These are phyloP conservation scores for Podargus strigoides DNA, from an alignment of 2,797 vertebrate genomes.

Conservation along the genomic window DNA sequence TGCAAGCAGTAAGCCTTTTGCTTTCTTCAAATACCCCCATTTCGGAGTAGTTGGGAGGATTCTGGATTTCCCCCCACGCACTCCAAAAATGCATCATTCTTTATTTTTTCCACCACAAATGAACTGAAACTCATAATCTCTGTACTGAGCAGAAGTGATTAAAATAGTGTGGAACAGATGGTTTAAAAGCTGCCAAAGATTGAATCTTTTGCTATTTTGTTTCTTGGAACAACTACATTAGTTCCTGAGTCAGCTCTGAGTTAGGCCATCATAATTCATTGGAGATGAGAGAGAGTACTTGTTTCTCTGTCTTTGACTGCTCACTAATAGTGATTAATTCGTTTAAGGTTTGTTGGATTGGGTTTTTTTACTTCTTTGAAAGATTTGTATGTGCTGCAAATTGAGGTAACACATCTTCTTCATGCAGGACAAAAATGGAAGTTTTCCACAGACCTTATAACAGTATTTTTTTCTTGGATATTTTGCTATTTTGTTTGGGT, in stretches of 20 bases:
- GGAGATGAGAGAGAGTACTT: neutral
- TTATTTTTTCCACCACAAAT: constrained; percentile 47
- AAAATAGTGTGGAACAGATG: constrained; percentile 58
- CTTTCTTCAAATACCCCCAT: neutral
- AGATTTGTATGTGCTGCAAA: neutral
- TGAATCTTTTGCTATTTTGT: constrained; percentile 38
- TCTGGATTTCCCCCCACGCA: neutral
- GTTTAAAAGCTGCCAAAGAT: constrained; percentile 47
- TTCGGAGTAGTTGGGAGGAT: neutral
- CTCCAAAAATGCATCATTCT: constrained; percentile 18
- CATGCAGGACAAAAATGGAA: neutral
- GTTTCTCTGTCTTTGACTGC: neutral
- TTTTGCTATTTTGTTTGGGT: neutral
- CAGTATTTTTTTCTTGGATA: neutral
- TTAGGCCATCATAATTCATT: neutral
- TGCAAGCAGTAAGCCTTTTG: neutral
- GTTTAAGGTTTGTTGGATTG: neutral
- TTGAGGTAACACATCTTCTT: neutral
- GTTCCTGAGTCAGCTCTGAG: constrained; percentile 44
- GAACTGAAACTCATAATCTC: constrained; percentile 36
- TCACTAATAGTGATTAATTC: constrained; percentile 1
- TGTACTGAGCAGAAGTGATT: constrained; percentile 28
- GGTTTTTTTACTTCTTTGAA: neutral
- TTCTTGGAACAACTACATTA: constrained; percentile 22
- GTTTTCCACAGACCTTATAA: neutral